A percentile compares a stretch with the other conserved stretches of the same genome.
Conservation (phyloP, 2,888 invertebrate species). For the Serrognathus titanus region DNA sequence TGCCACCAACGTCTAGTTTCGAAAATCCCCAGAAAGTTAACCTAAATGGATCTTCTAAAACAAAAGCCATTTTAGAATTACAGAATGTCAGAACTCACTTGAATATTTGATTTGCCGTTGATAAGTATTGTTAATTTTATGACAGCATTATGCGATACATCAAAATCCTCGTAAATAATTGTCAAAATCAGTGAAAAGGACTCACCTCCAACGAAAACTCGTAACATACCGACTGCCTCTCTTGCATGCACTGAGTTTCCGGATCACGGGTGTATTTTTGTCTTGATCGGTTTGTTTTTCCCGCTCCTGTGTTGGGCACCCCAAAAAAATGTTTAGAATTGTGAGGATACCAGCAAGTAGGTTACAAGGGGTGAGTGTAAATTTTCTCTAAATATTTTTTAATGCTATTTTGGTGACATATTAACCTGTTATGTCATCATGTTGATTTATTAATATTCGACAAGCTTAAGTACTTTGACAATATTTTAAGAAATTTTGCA, state of each 20-base stretch:
- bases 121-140: constrained; percentile 21
- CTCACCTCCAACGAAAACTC: constrained; percentile 34
- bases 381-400: constrained; percentile 12
- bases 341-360: constrained; percentile 32
- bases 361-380: constrained; percentile 35
- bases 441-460: not conserved
- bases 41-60: constrained; percentile 12
- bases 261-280: constrained; percentile 21
- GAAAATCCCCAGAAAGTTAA: constrained; percentile 15
- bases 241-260: constrained; percentile 20
- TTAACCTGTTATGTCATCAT: constrained; percentile 36
- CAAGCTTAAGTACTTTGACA: not conserved
- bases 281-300: constrained; percentile 22
- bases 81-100: constrained; percentile 12
- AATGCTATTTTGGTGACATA: constrained; percentile 25
- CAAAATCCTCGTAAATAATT: constrained; percentile 33
- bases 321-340: constrained; percentile 41
- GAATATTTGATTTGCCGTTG: constrained; percentile 24
- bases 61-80: constrained; percentile 10
- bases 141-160: constrained; percentile 29
- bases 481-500: not conserved
- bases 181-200: constrained; percentile 27
- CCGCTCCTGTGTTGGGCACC: constrained; percentile 35
- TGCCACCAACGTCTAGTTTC: not conserved
- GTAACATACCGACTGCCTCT: constrained; percentile 28